phyloP scores from a whole-genome alignment of 2,888 invertebrate genomes.

The Serripes groenlandicus region DNA sequence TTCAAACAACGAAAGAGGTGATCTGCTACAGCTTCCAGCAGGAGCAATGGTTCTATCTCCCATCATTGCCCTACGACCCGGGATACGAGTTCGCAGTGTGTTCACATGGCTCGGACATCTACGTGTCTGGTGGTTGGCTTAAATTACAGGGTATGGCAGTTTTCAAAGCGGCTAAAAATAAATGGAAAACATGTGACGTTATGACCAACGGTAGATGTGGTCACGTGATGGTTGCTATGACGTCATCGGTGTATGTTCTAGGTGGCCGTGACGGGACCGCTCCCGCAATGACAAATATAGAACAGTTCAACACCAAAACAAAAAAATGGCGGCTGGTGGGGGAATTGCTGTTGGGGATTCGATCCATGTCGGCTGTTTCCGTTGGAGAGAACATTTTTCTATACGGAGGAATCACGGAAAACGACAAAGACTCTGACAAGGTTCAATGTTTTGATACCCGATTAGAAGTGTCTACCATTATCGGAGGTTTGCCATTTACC shows the following conservation, averaged over 20 bases:
- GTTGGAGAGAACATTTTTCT: conserved; percentile 77
- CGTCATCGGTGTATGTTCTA: conserved; percentile 75
- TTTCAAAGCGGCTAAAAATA: conserved; percentile 76
- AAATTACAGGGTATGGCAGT: conserved; percentile 76
- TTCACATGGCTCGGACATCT: conserved; percentile 74
- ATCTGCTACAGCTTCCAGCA: conserved; percentile 78
- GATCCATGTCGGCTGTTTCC: conserved; percentile 75
- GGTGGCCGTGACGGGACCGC: conserved; percentile 78
- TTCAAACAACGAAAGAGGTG: conserved; percentile 77
- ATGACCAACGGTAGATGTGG: conserved; percentile 79
- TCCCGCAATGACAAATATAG: conserved; percentile 77
- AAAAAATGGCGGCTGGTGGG: conserved; percentile 76
- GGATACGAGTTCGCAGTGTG: conserved; percentile 79
- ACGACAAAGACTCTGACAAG: conserved; percentile 76
- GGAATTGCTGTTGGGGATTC: conserved; percentile 74
- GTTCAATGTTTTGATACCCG: conserved; percentile 78
- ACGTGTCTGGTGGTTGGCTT: conserved; percentile 79
- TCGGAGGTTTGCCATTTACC: conserved; percentile 76
- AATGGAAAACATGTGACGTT: conserved; percentile 76
- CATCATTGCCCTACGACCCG: conserved; percentile 78
- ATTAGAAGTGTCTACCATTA: conserved; percentile 69
- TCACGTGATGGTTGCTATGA: conserved; percentile 76
- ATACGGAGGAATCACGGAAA: conserved; percentile 78
- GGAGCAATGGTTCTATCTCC: conserved; percentile 77
- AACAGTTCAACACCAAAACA: conserved; percentile 73